Conservation (phyloP, 2,797 vertebrate genomes). For the Cossypha dichroa region DNA sequence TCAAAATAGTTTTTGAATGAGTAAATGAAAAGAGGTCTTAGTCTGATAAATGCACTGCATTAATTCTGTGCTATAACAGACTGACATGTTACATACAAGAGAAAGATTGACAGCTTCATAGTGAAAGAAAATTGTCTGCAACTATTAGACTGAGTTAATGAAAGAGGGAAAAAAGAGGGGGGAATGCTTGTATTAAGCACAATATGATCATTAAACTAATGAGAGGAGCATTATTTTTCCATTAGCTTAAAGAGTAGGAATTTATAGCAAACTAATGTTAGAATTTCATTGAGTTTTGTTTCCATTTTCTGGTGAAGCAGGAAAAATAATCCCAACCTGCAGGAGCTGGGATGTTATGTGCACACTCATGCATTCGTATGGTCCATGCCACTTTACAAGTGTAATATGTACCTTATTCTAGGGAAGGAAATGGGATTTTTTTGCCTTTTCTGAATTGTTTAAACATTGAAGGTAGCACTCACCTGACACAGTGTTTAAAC, state of each 20-base stretch:
- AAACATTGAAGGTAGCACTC: neutral
- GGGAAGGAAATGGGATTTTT: neutral
- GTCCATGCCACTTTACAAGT: neutral
- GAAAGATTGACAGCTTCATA: neutral
- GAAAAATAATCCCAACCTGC: neutral
- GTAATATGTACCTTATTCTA: neutral
- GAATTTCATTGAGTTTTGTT: neutral
- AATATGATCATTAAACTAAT: slow-evolving; percentile 57
- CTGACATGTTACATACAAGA: neutral
- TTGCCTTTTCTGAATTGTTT: neutral
- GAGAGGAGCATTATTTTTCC: slow-evolving; percentile 47
- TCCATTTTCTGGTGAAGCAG: neutral
- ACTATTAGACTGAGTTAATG: slow-evolving; percentile 34
- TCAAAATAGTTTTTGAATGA: slow-evolving; percentile 7
- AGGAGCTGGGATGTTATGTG: neutral
- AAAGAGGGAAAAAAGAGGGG: neutral
- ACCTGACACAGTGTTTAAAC: neutral
- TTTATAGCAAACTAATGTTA: slow-evolving; percentile 39
- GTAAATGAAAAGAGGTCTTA: neutral
- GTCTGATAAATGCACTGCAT: neutral
- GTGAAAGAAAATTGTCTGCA: slow-evolving; percentile 22
- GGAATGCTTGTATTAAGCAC: neutral
- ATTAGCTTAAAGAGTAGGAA: slow-evolving; percentile 50
- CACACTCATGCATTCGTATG: neutral
- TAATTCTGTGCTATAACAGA: neutral